Evolutionary conservation across 2,888 invertebrate species (phyloP), one percentile per base, ranked within the genome.

Genomic region (Trichogramma evanescens): DNA sequence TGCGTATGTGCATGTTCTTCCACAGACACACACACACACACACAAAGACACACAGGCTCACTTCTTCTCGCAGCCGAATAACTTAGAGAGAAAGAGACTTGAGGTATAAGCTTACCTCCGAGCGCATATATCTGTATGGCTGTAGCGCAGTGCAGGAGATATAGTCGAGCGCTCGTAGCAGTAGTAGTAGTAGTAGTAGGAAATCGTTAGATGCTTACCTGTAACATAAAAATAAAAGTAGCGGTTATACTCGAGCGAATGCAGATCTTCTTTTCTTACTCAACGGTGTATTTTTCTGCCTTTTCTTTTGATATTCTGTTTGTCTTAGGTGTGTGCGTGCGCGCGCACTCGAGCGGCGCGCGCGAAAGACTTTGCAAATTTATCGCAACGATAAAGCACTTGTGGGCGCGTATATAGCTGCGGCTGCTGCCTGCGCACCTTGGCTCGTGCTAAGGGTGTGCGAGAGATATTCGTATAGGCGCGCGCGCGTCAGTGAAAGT

Each of bases 401-500:
- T 7, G 9, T 38, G 39, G 7, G 26, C 4, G 49, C 5, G 45
- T 39, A 26, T 39, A 26, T 26, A 26, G 26, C 26, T 26, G 26
- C 26, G 26, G 26, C 26, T 26, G 26, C 26, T 26, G 26, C 26
- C 26, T 26, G 26, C 26, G 26, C 26, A 26, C 26, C 26, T 26
- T 26, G 26, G 26, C 26, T 26, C 26, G 26, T 26, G 26, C 26
- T 26, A 26, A 26, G 26, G 26, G 26, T 26, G 26, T 26, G 26
- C 26, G 26, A 26, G 26, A 26, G 26, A 26, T 26, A 26, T 26
- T 26, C 26, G 26, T 2, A 26, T 26, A 26, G 26, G 26, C 26
- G 26, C 6, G 54, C 50, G 57, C 60, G 57, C 42, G 50, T 66
- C 66, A 58, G 54, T 62, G 66, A 65, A 67, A 66, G 67, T 67